Conservation (phyloP, 2,888 invertebrate species). For the Polia nebulosa region DNA sequence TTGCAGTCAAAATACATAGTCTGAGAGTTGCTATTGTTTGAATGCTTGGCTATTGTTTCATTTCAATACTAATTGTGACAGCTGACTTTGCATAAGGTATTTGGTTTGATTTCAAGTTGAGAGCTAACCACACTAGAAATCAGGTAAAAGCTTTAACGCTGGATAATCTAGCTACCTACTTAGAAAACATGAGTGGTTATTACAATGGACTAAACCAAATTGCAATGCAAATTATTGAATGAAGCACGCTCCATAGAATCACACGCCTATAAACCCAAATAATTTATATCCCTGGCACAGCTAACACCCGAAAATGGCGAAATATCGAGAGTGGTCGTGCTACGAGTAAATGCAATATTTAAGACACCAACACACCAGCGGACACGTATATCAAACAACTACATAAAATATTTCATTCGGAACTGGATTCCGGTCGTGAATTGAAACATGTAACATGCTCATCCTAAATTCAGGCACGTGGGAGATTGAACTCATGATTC, state of each 20-base stretch:
- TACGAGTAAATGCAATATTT: constrained; percentile 40
- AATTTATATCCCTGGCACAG: constrained; percentile 8
- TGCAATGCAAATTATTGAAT: background rate
- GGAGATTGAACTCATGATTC: constrained; percentile 35
- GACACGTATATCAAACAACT: constrained; percentile 36
- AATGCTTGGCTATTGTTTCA: background rate
- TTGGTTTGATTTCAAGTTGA: background rate
- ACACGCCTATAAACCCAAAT: background rate
- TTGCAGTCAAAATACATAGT: background rate
- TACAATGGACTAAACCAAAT: no score
- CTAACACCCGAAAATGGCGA: background rate
- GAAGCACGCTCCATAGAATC: background rate
- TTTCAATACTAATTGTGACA: background rate
- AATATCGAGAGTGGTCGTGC: constrained; percentile 13
- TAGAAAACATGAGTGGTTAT: background rate
- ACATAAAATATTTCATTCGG: constrained; percentile 47
- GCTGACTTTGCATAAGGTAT: background rate
- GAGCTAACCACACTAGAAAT: background rate
- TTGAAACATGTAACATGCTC: constrained; percentile 34
- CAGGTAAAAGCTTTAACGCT: no score
- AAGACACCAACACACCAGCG: constrained; percentile 1
- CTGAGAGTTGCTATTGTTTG: background rate
- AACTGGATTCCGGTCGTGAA: constrained; percentile 45
- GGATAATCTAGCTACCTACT: no score
- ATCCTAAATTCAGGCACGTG: constrained; percentile 49